phyloP scores from a whole-genome alignment of 1,140 invertebrate species.

The Tetramorium parvispinum region DNA sequence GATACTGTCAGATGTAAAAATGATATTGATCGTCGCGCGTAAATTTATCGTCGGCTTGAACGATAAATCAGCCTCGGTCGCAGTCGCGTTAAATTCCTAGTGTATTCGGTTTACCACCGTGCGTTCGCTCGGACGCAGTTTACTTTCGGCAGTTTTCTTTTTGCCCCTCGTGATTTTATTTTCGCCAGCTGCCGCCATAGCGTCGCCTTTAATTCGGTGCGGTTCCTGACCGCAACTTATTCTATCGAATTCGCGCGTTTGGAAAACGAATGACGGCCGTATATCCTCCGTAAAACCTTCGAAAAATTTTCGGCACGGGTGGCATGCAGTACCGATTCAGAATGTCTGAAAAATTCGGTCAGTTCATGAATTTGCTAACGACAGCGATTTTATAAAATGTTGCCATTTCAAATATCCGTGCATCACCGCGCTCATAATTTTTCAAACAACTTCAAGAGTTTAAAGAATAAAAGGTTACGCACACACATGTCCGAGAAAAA shows the following conservation, averaged over 20 bases:
- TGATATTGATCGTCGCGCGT: slow-evolving; percentile 28
- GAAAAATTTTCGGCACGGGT: not conserved
- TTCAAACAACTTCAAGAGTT: too few relatives aligned
- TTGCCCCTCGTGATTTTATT: slow-evolving; percentile 45
- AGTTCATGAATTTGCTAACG: not conserved
- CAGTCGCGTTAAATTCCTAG: slow-evolving; percentile 28
- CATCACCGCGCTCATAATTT: too few relatives aligned
- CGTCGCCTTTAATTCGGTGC: slow-evolving; percentile 58
- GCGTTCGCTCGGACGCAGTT: slow-evolving; percentile 19
- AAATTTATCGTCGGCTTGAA: slow-evolving; percentile 16
- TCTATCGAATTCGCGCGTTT: slow-evolving; percentile 10
- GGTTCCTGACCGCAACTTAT: slow-evolving; percentile 38
- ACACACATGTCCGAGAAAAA: too few relatives aligned
- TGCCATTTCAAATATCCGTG: not conserved
- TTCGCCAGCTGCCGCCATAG: slow-evolving; percentile 48
- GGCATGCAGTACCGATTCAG: not conserved
- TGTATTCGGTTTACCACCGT: not conserved
- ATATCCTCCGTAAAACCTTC: not conserved
- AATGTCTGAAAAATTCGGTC: not conserved
- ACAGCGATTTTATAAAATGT: not conserved
- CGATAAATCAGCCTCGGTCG: slow-evolving; percentile 28
- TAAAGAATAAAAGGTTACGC: too few relatives aligned
- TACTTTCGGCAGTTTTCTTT: slow-evolving; percentile 11
- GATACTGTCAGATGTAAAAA: not conserved
- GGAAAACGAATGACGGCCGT: slow-evolving; percentile 16